These are phyloP conservation scores for Dinothrombium tinctorium DNA, from an alignment of 1,140 invertebrate species.

Conservation along the genomic window DNA sequence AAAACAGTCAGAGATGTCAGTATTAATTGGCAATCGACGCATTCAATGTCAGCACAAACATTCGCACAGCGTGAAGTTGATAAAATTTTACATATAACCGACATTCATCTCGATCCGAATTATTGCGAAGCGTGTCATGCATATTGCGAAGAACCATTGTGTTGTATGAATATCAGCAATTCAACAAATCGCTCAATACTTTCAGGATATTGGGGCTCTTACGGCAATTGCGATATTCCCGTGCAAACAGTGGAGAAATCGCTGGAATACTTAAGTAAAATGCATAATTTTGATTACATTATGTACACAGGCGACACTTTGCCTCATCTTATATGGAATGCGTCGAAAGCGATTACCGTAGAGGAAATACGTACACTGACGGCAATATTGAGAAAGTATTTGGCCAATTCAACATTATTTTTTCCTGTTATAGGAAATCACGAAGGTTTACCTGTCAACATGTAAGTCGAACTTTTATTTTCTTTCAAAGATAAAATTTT, in stretches of 20 bases:
- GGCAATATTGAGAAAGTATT: slow-evolving; percentile 49
- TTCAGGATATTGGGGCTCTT: slow-evolving; percentile 82
- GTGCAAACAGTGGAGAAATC: slow-evolving; percentile 69
- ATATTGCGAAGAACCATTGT: slow-evolving; percentile 65
- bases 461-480: slow-evolving; percentile 40
- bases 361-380: slow-evolving; percentile 58
- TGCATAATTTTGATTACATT: slow-evolving; percentile 65
- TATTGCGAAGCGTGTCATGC: slow-evolving; percentile 70
- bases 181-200: no score
- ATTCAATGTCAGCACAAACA: no score
- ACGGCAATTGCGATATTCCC: slow-evolving; percentile 66
- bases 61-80: no score
- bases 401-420: slow-evolving; percentile 72
- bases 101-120: slow-evolving; percentile 76
- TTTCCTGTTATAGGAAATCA: slow-evolving; percentile 81
- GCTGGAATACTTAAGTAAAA: slow-evolving; percentile 64
- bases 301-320: slow-evolving; percentile 94
- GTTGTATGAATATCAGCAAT: no score
- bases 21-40: no score
- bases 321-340: slow-evolving; percentile 82
- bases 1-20: no score
- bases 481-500: no score
- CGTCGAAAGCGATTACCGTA: slow-evolving; percentile 65
- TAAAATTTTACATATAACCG: slow-evolving; percentile 76
- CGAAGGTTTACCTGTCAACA: slow-evolving; percentile 82